A percentile compares a stretch with the other conserved stretches of the same genome.
Evolutionary conservation across 1,140 invertebrate genomes (phyloP).

Genomic region (Trachelipus rathkii): DNA sequence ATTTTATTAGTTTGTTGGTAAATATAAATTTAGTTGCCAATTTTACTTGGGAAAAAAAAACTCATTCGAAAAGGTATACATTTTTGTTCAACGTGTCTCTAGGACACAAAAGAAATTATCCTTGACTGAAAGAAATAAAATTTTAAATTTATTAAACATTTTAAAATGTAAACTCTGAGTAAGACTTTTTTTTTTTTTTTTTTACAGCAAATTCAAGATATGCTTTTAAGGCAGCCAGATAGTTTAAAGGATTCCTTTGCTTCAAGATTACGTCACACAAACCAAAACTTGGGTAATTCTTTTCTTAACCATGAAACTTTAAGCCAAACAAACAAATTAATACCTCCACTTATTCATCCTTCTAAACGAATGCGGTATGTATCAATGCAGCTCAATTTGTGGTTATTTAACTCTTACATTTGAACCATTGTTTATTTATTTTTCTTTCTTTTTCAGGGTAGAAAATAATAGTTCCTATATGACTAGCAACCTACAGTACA

Average conservation of each 20-base stretch:
- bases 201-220: slow-evolving; percentile 9
- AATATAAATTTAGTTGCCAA: too few relatives aligned
- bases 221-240: neutral
- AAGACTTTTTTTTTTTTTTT: slow-evolving; percentile 7
- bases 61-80: too few relatives aligned
- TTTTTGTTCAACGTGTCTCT: too few relatives aligned
- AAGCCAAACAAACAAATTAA: neutral
- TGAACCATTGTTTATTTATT: too few relatives aligned
- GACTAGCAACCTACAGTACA: neutral
- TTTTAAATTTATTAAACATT: too few relatives aligned
- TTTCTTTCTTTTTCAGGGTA: neutral
- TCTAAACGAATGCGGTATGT: neutral
- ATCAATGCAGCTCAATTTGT: too few relatives aligned
- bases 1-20: too few relatives aligned
- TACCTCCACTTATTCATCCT: slow-evolving; percentile 2
- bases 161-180: too few relatives aligned
- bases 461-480: slow-evolving; percentile 2
- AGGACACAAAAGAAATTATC: too few relatives aligned
- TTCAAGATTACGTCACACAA: neutral
- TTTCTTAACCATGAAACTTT: neutral
- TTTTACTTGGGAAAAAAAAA: too few relatives aligned
- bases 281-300: neutral
- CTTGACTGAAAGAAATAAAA: too few relatives aligned
- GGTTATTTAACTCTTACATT: too few relatives aligned
- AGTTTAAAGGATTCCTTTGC: neutral